Evolutionary conservation across 2,888 invertebrate genomes (phyloP).

Genomic region (Cyaniris semiargus): DNA sequence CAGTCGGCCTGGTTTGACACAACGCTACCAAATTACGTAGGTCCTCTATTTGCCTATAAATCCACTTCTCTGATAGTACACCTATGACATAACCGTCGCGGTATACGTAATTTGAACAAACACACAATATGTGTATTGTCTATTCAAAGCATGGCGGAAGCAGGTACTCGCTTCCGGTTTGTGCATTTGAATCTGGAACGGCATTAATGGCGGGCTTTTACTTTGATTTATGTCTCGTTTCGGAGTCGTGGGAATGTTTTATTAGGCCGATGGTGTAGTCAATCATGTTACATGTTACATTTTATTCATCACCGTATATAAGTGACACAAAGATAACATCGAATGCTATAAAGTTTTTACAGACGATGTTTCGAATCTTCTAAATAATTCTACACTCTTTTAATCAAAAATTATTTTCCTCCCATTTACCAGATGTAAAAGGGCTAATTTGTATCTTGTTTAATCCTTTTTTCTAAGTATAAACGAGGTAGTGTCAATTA

Average conservation of each 20-base stretch:
- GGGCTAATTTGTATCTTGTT: not conserved
- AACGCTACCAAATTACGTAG: no score
- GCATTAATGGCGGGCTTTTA: slow-evolving; percentile 38
- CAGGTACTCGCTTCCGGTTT: slow-evolving; percentile 47
- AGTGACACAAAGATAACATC: not conserved
- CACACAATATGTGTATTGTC: slow-evolving; percentile 19
- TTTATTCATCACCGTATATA: not conserved
- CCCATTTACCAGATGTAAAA: no score
- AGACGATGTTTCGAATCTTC: no score
- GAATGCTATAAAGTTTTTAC: not conserved
- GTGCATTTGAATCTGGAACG: slow-evolving; percentile 44
- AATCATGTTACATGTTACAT: not conserved
- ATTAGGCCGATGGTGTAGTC: slow-evolving; percentile 31
- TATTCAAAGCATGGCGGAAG: slow-evolving; percentile 42
- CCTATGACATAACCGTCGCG: not conserved
- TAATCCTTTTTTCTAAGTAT: not conserved
- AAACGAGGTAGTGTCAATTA: not conserved
- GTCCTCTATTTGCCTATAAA: no score
- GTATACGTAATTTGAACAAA: slow-evolving; percentile 16
- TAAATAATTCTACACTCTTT: no score
- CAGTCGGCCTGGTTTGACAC: no score
- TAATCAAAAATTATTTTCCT: no score
- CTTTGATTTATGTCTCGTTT: slow-evolving; percentile 37
- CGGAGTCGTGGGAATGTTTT: slow-evolving; percentile 35
- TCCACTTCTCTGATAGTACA: no score